Conservation (phyloP, 2,888 invertebrate genomes). For the Drosophila yooni region DNA sequence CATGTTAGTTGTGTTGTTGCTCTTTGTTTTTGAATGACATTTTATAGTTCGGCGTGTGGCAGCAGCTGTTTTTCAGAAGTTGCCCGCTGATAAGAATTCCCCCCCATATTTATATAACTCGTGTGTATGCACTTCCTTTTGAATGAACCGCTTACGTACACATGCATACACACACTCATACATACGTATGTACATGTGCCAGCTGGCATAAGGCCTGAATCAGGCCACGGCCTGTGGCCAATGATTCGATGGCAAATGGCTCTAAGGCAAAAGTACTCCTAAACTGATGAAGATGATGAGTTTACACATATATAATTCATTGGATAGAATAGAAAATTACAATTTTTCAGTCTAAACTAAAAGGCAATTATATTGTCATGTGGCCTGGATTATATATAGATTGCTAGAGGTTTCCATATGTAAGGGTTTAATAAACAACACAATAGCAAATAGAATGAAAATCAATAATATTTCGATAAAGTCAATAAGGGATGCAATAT, state of each 20-base stretch:
- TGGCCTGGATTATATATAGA: not conserved
- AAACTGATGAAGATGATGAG: not conserved
- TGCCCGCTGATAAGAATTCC: conserved; percentile 24
- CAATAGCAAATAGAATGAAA: not conserved
- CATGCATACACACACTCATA: too few relatives aligned
- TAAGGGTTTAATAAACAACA: not conserved
- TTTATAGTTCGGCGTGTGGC: conserved; percentile 18
- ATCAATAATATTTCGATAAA: not conserved
- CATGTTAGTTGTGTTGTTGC: conserved; percentile 3
- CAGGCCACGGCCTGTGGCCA: conserved; percentile 21
- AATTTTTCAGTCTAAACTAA: not conserved
- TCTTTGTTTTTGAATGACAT: conserved; percentile 26
- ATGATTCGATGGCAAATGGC: not conserved
- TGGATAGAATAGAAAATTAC: not conserved
- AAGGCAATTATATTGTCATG: not conserved
- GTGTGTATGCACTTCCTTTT: not conserved
- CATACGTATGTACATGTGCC: not conserved
- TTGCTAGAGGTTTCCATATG: not conserved
- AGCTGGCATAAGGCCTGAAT: conserved; percentile 22
- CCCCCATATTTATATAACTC: not conserved
- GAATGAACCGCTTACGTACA: not conserved
- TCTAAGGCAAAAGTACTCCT: not conserved
- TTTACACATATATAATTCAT: not conserved
- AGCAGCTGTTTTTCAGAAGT: conserved; percentile 15
- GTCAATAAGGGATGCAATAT: not conserved